Conservation (phyloP, 1,140 invertebrate species). For the Caenorhabditis latens region DNA sequence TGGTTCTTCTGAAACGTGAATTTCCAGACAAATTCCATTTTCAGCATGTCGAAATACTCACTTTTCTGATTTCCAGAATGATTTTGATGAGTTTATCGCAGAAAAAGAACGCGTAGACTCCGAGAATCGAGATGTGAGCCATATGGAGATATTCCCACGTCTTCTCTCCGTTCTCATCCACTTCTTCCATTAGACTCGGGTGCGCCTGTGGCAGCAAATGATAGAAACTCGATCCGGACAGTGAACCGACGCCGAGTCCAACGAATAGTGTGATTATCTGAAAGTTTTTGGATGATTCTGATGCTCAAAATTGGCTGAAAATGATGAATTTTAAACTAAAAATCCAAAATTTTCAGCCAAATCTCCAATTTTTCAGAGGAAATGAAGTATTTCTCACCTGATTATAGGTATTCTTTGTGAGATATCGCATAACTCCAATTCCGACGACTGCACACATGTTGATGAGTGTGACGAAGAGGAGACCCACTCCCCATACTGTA, state of each 20-base stretch:
- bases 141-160: slow-evolving; percentile 71
- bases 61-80: slow-evolving; percentile 74
- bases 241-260: slow-evolving; percentile 83
- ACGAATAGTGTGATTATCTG: slow-evolving; percentile 81
- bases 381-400: too few species aligned
- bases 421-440: slow-evolving; percentile 81
- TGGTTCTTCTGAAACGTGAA: slow-evolving; percentile 19
- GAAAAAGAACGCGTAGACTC: slow-evolving; percentile 77
- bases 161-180: slow-evolving; percentile 61
- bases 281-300: too few species aligned
- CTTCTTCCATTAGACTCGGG: slow-evolving; percentile 69
- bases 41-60: slow-evolving; percentile 52
- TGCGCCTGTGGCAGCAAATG: slow-evolving; percentile 82
- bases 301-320: too few species aligned
- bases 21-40: background rate
- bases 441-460: slow-evolving; percentile 82
- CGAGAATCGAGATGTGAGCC: slow-evolving; percentile 74
- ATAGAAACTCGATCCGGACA: slow-evolving; percentile 82
- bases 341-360: too few species aligned
- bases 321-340: too few species aligned
- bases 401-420: slow-evolving; percentile 81
- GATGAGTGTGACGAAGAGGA: slow-evolving; percentile 82
- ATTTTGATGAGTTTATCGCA: slow-evolving; percentile 76
- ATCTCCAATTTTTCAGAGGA: too few species aligned
- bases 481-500: slow-evolving; percentile 82